phyloP scores from a whole-genome alignment of 2,888 invertebrate genomes.

The Cepaea hortensis region DNA sequence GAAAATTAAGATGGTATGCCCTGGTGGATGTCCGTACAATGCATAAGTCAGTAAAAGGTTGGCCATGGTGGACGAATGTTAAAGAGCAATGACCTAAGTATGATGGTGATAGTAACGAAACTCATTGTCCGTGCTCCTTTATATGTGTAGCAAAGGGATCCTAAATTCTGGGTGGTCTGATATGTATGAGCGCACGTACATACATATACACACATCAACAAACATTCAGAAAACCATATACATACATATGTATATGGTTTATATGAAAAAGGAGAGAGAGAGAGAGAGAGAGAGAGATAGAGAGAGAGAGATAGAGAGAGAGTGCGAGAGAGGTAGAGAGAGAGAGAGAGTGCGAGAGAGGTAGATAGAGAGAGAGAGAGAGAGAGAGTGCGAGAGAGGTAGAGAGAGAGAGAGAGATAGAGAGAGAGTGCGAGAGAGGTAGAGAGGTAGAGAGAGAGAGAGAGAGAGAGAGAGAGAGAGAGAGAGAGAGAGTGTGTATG shows the following conservation, averaged over 20 bases:
- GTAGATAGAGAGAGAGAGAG: constrained; percentile 7
- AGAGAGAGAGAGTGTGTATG: too few species aligned
- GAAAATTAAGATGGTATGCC: neutral
- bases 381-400: neutral
- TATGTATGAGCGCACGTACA: too few species aligned
- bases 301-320: constrained; percentile 1
- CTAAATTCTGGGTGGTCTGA: too few species aligned
- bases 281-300: neutral
- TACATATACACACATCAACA: too few species aligned
- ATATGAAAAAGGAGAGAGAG: neutral
- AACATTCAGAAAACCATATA: too few species aligned
- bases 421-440: neutral
- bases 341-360: neutral
- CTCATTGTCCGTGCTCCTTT: too few species aligned
- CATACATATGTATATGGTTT: too few species aligned
- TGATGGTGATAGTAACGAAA: too few species aligned
- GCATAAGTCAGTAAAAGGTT: too few species aligned
- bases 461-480: neutral
- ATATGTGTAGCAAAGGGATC: too few species aligned
- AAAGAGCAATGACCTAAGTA: too few species aligned
- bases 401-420: neutral
- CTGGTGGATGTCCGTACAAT: neutral
- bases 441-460: neutral
- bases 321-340: neutral
- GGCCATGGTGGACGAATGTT: too few species aligned